Conservation (phyloP, 2,113 vertebrate species). For the Lipophrys pholis region DNA sequence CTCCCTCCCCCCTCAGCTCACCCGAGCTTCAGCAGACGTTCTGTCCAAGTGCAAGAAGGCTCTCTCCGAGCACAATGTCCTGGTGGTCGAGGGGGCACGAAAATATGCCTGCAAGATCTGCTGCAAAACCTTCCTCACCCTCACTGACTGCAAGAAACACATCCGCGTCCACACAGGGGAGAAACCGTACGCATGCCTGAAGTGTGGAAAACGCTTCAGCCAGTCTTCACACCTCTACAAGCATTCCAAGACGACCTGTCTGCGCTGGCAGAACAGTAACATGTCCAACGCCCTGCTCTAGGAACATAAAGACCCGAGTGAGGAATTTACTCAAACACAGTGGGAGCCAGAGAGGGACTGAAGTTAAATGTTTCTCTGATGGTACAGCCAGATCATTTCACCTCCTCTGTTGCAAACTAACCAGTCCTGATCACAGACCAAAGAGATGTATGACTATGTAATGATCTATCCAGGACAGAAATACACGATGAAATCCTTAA, state of each 20-base stretch:
- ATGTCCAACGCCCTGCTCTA: slow-evolving; percentile 91
- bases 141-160: slow-evolving; percentile 99
- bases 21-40: slow-evolving; percentile 95
- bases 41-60: slow-evolving; percentile 98
- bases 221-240: slow-evolving; percentile 98
- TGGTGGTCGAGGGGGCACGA: slow-evolving; percentile 95
- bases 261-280: slow-evolving; percentile 96
- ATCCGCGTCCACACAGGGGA: slow-evolving; percentile 97
- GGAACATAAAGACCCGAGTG: background rate
- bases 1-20: slow-evolving; percentile 88
- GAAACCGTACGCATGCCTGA: slow-evolving; percentile 97
- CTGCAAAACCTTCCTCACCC: slow-evolving; percentile 97
- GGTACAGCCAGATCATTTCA: slow-evolving; percentile 2
- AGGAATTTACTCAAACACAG: background rate
- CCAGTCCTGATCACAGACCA: slow-evolving; percentile 48
- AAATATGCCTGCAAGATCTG: slow-evolving; percentile 99
- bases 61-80: slow-evolving; percentile 96
- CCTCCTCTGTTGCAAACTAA: slow-evolving; percentile 19
- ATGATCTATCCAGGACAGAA: slow-evolving; percentile 1
- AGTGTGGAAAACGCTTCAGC: slow-evolving; percentile 96
- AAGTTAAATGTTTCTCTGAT: slow-evolving; percentile 8
- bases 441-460: slow-evolving; percentile 34
- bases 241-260: slow-evolving; percentile 97
- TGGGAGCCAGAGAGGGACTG: background rate
- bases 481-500: background rate